These are phyloP conservation scores for Rhinogobius similis DNA, from an alignment of 2,113 vertebrate species.

Conservation along the genomic window DNA sequence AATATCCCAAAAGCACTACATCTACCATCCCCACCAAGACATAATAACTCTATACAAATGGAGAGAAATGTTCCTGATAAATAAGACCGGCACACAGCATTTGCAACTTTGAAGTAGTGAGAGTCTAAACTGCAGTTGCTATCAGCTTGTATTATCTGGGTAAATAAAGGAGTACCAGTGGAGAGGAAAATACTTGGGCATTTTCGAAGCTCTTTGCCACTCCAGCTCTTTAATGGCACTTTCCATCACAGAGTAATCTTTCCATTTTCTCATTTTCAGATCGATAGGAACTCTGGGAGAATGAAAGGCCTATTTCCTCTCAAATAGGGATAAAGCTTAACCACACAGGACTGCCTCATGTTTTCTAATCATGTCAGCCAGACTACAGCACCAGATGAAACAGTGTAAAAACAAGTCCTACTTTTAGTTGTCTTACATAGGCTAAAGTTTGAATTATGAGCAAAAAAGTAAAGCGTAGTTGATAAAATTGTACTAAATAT, in stretches of 20 bases:
- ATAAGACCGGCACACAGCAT: background rate
- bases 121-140: slow-evolving; percentile 5
- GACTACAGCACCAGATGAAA: slow-evolving; percentile 48
- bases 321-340: slow-evolving; percentile 65
- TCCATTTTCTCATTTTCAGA: slow-evolving; percentile 70
- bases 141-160: slow-evolving; percentile 25
- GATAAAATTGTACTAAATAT: slow-evolving; percentile 33
- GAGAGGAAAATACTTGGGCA: slow-evolving; percentile 53
- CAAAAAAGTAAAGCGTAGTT: slow-evolving; percentile 20
- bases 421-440: slow-evolving; percentile 36
- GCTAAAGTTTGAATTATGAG: slow-evolving; percentile 32
- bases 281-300: slow-evolving; percentile 61
- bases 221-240: slow-evolving; percentile 48
- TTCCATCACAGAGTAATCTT: slow-evolving; percentile 66
- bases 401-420: slow-evolving; percentile 40
- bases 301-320: slow-evolving; percentile 67
- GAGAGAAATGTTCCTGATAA: background rate
- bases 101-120: slow-evolving; percentile 4
- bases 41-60: background rate
- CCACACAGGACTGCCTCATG: slow-evolving; percentile 54
- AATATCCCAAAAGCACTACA: background rate
- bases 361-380: slow-evolving; percentile 65
- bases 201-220: slow-evolving; percentile 45
- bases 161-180: slow-evolving; percentile 37
- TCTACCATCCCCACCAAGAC: background rate